Percentiles rank a stretch among this genome's conserved stretches.
Conservation (phyloP, 2,888 invertebrate species). For the Drosophila lutescens region DNA sequence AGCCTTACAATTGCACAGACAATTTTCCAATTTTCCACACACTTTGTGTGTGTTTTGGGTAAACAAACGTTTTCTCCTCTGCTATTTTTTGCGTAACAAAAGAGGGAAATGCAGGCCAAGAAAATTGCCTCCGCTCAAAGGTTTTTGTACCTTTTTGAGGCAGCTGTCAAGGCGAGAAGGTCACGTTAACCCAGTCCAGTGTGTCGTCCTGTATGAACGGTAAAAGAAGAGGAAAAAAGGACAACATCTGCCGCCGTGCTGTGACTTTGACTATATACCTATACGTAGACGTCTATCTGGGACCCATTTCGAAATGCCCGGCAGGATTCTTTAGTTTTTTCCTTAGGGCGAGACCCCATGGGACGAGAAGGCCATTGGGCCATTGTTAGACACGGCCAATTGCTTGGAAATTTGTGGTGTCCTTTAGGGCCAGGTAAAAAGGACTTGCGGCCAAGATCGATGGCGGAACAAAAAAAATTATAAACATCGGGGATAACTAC, state of each 20-base stretch:
- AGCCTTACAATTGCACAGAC: conserved; percentile 71
- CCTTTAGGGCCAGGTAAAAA: conserved; percentile 35
- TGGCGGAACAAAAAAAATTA: conserved; percentile 42
- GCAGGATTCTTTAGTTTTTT: conserved; percentile 54
- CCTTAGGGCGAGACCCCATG: conserved; percentile 32
- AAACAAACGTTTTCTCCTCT: conserved; percentile 62
- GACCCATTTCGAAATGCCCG: conserved; percentile 56
- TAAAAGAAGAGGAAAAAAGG: conserved; percentile 46
- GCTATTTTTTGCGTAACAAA: conserved; percentile 70
- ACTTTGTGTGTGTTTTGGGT: conserved; percentile 63
- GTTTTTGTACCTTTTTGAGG: conserved; percentile 39
- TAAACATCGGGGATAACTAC: conserved; percentile 29
- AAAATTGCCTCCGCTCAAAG: conserved; percentile 43
- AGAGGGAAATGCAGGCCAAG: conserved; percentile 49
- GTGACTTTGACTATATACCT: conserved; percentile 40
- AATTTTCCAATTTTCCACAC: conserved; percentile 71
- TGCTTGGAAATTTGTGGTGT: conserved; percentile 68
- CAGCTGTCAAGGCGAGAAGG: conserved; percentile 69
- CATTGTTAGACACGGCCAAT: conserved; percentile 73
- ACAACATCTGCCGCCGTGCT: conserved; percentile 70
- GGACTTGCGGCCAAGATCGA: conserved; percentile 33
- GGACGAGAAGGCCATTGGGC: conserved; percentile 17
- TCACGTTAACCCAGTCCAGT: conserved; percentile 54
- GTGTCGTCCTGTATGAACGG: conserved; percentile 12
- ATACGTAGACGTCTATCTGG: background rate